Conservation (phyloP, 2,888 invertebrate genomes). For the Tromatobia lineatoria region DNA sequence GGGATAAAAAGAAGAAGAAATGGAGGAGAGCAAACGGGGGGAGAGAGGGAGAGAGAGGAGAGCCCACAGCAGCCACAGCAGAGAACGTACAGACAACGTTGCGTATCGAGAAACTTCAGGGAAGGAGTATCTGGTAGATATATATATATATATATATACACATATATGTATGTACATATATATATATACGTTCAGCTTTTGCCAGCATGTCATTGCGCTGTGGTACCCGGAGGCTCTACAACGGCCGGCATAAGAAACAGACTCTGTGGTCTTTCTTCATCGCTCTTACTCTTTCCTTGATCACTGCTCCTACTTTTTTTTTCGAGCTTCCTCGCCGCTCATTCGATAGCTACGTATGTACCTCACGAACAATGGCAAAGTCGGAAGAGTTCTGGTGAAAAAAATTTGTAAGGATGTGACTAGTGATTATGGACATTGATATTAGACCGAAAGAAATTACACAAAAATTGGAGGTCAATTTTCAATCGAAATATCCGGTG, state of each 20-base stretch:
- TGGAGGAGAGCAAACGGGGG: slow-evolving; percentile 25
- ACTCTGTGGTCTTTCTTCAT: slow-evolving; percentile 70
- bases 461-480: neutral
- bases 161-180: slow-evolving; percentile 34
- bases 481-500: no score
- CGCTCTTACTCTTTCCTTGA: slow-evolving; percentile 51
- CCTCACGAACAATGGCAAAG: neutral
- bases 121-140: slow-evolving; percentile 52
- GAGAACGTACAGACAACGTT: slow-evolving; percentile 36
- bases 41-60: slow-evolving; percentile 42
- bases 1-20: slow-evolving; percentile 48
- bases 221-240: slow-evolving; percentile 75
- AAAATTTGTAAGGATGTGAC: neutral
- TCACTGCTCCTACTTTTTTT: slow-evolving; percentile 34
- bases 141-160: slow-evolving; percentile 28
- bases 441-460: neutral
- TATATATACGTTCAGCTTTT: slow-evolving; percentile 70
- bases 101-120: slow-evolving; percentile 54
- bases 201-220: slow-evolving; percentile 80
- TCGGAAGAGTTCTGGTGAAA: neutral
- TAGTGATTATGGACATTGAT: neutral
- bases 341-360: neutral
- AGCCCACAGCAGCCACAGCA: slow-evolving; percentile 58
- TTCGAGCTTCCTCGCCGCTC: slow-evolving; percentile 15
- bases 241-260: slow-evolving; percentile 70